Conservation (phyloP, 2,888 invertebrate genomes). For the Drosophila affinis region DNA sequence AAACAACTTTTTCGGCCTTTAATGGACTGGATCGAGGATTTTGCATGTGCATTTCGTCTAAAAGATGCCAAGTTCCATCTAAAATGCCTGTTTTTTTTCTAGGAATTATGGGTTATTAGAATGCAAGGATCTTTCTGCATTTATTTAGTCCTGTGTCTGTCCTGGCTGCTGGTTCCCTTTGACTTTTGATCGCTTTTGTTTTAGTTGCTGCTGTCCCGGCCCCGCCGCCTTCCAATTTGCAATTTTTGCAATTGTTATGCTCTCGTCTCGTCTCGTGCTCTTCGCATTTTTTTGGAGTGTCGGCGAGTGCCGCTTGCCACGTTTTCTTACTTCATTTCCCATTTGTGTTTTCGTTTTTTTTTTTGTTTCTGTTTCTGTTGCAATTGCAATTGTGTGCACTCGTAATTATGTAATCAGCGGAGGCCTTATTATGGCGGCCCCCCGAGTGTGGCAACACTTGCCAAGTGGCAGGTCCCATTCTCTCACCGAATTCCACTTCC, state of each 20-base stretch:
- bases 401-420: constrained; percentile 77
- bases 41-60: no score
- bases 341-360: constrained; percentile 15
- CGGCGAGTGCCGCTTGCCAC: constrained; percentile 53
- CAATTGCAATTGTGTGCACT: constrained; percentile 58
- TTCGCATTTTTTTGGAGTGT: constrained; percentile 48
- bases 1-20: no score
- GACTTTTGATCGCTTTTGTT: constrained; percentile 38
- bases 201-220: constrained; percentile 1
- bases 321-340: constrained; percentile 69
- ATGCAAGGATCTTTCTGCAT: background rate
- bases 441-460: constrained; percentile 60
- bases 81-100: no score
- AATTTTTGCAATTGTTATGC: constrained; percentile 35
- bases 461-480: constrained; percentile 19
- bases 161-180: background rate
- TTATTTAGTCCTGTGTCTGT: background rate
- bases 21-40: no score
- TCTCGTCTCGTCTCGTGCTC: constrained; percentile 16
- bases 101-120: background rate
- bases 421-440: constrained; percentile 64
- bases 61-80: no score
- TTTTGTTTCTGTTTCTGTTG: constrained; percentile 36
- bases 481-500: no score
- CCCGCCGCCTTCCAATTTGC: constrained; percentile 14